Base-by-base conservation (phyloP, 1,140 invertebrate species). In the Heliconius hewitsoni region DNA sequence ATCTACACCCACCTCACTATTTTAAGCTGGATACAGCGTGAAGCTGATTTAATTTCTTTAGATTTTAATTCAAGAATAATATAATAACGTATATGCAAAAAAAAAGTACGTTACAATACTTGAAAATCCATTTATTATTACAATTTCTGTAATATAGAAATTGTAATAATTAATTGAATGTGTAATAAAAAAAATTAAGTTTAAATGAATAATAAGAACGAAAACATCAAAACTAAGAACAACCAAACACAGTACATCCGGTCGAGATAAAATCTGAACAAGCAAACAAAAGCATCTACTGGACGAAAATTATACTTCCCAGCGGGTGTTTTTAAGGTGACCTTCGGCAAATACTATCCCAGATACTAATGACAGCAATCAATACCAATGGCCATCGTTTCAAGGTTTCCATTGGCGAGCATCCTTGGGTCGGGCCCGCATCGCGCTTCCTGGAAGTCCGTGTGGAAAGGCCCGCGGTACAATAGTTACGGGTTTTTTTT, bases 401-500 rank as follows among this genome's bases (percentile, higher is more conserved):
- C n/a, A 60, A 19, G 50, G 19, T 23, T 23, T 23, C 23, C 18
- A 1, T 52, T 19, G 50, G 18, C 13, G 42, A 19, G 27, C 34
- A 55, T 23, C 27, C n/a, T n/a, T 39, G 70, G 66, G 74, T 73
- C 30, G 55, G 57, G 50, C 85, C 88, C 88, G 89, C 86, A 89
- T 87, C 86, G 82, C 85, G 85, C 78, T 90, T 90, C 90, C 88
- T 84, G 86, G 86, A 89, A 89, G 80, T 82, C 86, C 42, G 82
- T 84, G 83, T 78, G 81, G 80, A 81, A 77, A 77, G 71, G 34
- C 76, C 76, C 66, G 74, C 8, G 11, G 34, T 37, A 76, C 74
- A 70, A 76, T 70, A 66, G 60, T 66, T 66, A 66, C 60, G 9
- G 27, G 27, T 66, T 66, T 66, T 66, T 66, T 13, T 66, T 13